A percentile compares a stretch with the other conserved stretches of the same genome.
phyloP scores from a whole-genome alignment of 2,113 vertebrate species.

The Panthera tigris region DNA sequence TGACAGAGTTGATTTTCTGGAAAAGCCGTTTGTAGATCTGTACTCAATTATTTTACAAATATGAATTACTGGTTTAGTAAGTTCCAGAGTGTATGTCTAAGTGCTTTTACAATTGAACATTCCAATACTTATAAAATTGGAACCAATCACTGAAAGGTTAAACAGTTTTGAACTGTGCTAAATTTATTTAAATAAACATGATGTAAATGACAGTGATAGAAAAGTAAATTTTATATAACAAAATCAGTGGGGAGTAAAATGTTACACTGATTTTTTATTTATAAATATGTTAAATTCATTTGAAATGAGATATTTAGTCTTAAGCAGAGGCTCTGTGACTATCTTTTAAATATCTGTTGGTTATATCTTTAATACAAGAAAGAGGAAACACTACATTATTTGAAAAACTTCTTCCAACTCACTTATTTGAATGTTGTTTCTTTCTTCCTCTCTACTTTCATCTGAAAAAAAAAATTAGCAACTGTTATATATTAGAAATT shows the following conservation, averaged over 20 bases:
- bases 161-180: background rate
- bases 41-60: background rate
- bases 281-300: background rate
- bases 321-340: background rate
- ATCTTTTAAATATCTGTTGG: constrained; percentile 2
- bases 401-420: background rate
- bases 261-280: background rate
- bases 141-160: background rate
- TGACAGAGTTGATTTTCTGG: background rate
- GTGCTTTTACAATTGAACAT: background rate
- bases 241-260: background rate
- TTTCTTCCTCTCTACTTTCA: background rate
- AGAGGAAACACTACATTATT: background rate
- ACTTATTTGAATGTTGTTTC: background rate
- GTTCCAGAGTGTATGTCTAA: background rate
- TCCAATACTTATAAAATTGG: background rate
- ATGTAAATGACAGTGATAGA: background rate
- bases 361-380: background rate
- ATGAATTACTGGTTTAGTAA: background rate
- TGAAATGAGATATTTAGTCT: background rate
- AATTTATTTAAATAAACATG: background rate
- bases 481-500: background rate
- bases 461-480: background rate
- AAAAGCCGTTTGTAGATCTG: background rate
- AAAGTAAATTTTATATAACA: background rate